These are phyloP conservation scores for Agrypnia vestita DNA, from an alignment of 1,140 invertebrate species.

Conservation along the genomic window DNA sequence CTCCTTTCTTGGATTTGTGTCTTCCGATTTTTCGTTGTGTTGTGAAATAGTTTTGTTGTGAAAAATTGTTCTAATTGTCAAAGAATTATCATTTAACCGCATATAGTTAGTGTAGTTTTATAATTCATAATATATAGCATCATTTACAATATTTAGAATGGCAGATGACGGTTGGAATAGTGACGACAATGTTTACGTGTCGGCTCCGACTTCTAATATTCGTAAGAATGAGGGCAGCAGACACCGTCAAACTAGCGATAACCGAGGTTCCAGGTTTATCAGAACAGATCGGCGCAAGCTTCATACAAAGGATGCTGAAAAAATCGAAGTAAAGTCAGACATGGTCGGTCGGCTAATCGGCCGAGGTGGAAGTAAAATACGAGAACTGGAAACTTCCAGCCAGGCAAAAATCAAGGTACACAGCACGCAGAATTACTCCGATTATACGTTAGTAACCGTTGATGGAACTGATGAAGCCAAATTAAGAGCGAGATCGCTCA, in stretches of 20 bases:
- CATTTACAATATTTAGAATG: background rate
- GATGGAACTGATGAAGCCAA: conserved; percentile 72
- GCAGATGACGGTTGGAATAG: conserved; percentile 44
- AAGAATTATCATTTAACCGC: no score
- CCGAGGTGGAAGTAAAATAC: conserved; percentile 83
- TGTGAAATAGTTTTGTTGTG: no score
- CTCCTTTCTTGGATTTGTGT: no score
- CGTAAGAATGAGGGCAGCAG: background rate
- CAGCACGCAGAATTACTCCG: conserved; percentile 66
- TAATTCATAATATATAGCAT: no score
- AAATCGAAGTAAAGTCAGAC: conserved; percentile 35
- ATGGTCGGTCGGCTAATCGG: conserved; percentile 73
- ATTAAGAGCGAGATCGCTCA: conserved; percentile 72
- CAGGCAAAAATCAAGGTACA: conserved; percentile 67
- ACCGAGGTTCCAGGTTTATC: background rate
- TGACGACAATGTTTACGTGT: background rate
- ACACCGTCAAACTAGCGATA: background rate
- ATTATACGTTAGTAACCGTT: conserved; percentile 71
- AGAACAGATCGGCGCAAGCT: conserved; percentile 14
- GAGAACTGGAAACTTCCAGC: conserved; percentile 76
- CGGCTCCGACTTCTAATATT: background rate
- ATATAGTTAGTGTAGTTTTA: no score
- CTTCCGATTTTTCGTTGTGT: no score
- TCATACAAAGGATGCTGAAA: background rate
- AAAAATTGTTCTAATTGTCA: no score